Evolutionary conservation across 2,797 vertebrate genomes (phyloP).

Genomic region (Echeneis naucrates): DNA sequence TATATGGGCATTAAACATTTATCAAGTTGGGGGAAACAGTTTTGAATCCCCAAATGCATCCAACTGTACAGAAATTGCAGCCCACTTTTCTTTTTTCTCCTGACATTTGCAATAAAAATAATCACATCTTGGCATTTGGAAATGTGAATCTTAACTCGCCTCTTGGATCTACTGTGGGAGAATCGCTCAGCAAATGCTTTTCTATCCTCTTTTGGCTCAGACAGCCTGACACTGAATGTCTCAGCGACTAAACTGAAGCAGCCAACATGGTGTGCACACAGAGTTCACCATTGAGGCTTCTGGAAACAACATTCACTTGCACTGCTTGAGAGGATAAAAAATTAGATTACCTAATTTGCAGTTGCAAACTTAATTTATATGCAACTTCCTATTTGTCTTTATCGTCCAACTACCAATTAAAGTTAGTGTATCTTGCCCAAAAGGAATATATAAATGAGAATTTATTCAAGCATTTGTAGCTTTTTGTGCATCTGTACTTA

Average conservation of each 20-base stretch:
- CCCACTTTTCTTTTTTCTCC: slow-evolving; percentile 35
- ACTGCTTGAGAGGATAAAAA: neutral
- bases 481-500: no score
- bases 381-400: slow-evolving; percentile 18
- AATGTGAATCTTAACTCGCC: slow-evolving; percentile 60
- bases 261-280: slow-evolving; percentile 17
- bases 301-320: slow-evolving; percentile 29
- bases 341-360: slow-evolving; percentile 16
- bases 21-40: slow-evolving; percentile 58
- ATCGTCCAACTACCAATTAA: slow-evolving; percentile 4
- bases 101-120: slow-evolving; percentile 73
- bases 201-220: slow-evolving; percentile 53
- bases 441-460: neutral
- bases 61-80: slow-evolving; percentile 56
- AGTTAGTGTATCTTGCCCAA: neutral
- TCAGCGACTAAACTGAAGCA: slow-evolving; percentile 42
- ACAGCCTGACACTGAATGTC: slow-evolving; percentile 41
- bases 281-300: slow-evolving; percentile 25
- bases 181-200: slow-evolving; percentile 34
- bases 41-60: slow-evolving; percentile 58
- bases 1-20: slow-evolving; percentile 50
- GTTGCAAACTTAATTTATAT: slow-evolving; percentile 27
- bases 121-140: slow-evolving; percentile 68
- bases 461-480: neutral
- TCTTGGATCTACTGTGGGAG: slow-evolving; percentile 52